Percentiles rank a stretch among this genome's conserved stretches.
These are phyloP conservation scores for Sweltsa coloradensis DNA, from an alignment of 1,140 invertebrate species.

Conservation along the genomic window DNA sequence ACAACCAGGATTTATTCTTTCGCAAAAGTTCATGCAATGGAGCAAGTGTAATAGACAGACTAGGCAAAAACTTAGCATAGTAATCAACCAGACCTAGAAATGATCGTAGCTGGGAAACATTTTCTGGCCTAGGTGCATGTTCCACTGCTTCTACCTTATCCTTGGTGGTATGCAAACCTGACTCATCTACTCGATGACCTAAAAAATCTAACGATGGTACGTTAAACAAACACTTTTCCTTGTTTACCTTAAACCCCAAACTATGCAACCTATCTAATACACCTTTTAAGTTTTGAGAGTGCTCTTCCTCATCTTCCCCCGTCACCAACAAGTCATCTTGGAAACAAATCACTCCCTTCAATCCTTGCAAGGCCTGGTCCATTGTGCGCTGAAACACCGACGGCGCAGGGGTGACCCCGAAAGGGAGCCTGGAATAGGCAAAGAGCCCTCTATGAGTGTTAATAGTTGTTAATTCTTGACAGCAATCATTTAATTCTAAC, in stretches of 20 bases:
- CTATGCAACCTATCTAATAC: conserved; percentile 17
- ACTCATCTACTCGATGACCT: conserved; percentile 23
- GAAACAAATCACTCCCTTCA: conserved; percentile 17
- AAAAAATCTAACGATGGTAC: conserved; percentile 19
- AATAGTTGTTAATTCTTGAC: conserved; percentile 17
- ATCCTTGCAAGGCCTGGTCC: conserved; percentile 21
- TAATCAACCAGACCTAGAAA: conserved; percentile 24
- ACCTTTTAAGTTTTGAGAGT: conserved; percentile 12
- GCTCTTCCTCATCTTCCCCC: conserved; percentile 15
- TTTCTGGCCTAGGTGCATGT: conserved; percentile 17
- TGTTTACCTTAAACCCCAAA: conserved; percentile 6
- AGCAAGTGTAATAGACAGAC: conserved; percentile 16
- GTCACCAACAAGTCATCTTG: conserved; percentile 22
- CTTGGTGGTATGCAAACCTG: conserved; percentile 25
- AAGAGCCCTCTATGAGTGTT: conserved; percentile 24
- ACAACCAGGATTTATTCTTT: conserved; percentile 22
- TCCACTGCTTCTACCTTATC: conserved; percentile 28
- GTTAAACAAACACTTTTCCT: conserved; percentile 22
- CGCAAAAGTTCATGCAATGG: conserved; percentile 23
- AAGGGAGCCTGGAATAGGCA: conserved; percentile 24
- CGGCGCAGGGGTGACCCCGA: conserved; percentile 25
- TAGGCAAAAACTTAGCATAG: conserved; percentile 22
- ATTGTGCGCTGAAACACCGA: conserved; percentile 27
- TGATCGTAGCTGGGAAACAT: conserved; percentile 19
- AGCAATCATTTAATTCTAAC: not conserved